Evolutionary conservation across 23 tunicate genomes (phyloP).

Genomic region (Ascidia mentula): DNA sequence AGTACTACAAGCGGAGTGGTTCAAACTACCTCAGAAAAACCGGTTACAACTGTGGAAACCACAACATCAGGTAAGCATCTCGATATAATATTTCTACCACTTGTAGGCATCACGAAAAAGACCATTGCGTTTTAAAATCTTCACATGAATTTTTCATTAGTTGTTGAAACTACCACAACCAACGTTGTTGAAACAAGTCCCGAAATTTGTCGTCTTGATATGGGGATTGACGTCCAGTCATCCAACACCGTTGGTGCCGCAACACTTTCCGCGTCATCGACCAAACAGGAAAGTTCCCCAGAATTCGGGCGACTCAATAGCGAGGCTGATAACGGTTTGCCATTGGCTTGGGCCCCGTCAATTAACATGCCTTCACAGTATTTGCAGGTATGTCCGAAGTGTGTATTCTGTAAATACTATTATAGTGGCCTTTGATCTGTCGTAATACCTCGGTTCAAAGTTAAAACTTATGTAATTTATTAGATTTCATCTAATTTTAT

Average conservation of each 20-base stretch:
- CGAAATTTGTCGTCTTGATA: slow-evolving; percentile 34
- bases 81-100: too few relatives aligned
- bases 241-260: slow-evolving; percentile 28
- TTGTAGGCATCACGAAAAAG: too few relatives aligned
- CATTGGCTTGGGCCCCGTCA: slow-evolving; percentile 58
- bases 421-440: too few relatives aligned
- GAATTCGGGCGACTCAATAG: slow-evolving; percentile 57
- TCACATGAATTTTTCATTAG: not conserved
- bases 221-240: slow-evolving; percentile 43
- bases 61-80: slow-evolving; percentile 23
- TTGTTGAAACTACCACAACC: slow-evolving; percentile 46
- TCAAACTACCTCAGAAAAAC: not conserved
- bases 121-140: not conserved
- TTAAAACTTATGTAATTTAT: too few relatives aligned
- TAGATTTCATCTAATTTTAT: too few relatives aligned
- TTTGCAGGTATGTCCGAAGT: slow-evolving; percentile 82
- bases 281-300: slow-evolving; percentile 49
- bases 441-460: too few relatives aligned
- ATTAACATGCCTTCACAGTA: slow-evolving; percentile 49
- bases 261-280: slow-evolving; percentile 63
- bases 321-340: slow-evolving; percentile 22
- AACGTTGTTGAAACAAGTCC: slow-evolving; percentile 29
- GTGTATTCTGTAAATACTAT: too few relatives aligned
- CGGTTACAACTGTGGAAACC: slow-evolving; percentile 27
- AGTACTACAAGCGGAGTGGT: not conserved